Conservation (phyloP, 2,888 invertebrate species). For the Abscondita cerata region DNA sequence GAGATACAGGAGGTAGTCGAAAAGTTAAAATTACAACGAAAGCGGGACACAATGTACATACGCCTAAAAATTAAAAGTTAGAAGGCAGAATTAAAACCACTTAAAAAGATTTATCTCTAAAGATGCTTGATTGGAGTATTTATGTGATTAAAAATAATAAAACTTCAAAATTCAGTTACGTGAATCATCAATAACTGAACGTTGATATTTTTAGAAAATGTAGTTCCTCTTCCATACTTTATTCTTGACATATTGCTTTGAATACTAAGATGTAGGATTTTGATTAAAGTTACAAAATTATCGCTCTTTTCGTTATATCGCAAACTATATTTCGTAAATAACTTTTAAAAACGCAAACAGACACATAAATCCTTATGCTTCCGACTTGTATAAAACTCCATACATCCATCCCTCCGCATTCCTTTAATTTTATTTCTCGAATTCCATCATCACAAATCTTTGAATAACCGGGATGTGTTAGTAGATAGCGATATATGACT, state of each 20-base stretch:
- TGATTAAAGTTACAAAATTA: conserved; percentile 7
- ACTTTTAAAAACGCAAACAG: conserved; percentile 25
- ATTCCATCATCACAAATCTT: conserved; percentile 31
- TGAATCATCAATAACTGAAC: too few relatives aligned
- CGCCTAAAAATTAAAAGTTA: too few relatives aligned
- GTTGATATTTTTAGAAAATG: too few relatives aligned
- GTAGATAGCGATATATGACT: conserved; percentile 16
- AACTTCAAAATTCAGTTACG: too few relatives aligned
- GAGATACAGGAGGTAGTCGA: too few relatives aligned
- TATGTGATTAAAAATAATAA: too few relatives aligned
- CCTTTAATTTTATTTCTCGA: conserved; percentile 23
- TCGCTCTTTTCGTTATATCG: conserved; percentile 14
- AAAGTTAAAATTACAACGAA: too few relatives aligned
- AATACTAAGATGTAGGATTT: conserved; percentile 7
- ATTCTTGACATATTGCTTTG: conserved; percentile 1
- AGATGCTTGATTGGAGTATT: too few relatives aligned
- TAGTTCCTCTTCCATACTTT: too few relatives aligned
- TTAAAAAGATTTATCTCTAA: too few relatives aligned
- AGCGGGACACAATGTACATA: too few relatives aligned
- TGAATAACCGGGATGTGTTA: conserved; percentile 22
- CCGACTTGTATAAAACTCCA: conserved; percentile 10
- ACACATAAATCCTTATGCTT: conserved; percentile 25
- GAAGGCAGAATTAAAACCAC: too few relatives aligned
- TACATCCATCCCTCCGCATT: conserved; percentile 13
- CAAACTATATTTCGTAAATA: conserved; percentile 20